Evolutionary conservation across 2,797 vertebrate genomes (phyloP), one percentile per base, ranked within the genome.

Genomic region (Loriculus beryllinus): DNA sequence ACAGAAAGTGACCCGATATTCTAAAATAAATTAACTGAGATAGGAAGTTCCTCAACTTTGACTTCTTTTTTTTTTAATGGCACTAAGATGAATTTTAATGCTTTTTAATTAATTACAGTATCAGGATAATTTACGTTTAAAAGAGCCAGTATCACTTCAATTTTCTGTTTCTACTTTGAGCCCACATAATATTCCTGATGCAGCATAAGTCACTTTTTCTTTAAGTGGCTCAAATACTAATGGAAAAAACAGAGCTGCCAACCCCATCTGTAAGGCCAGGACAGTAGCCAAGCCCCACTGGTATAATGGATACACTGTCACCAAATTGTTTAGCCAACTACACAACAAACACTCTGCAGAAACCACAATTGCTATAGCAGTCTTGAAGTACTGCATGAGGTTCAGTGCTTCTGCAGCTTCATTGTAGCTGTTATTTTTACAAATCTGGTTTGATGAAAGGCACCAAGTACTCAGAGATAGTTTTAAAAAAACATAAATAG

Each of bases 301-400:
- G 90, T 96, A 94, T 87, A 97, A 96, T 77, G 95, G 87, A 94
- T 49, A 62, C 16, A 11, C 67, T 94, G 92, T 95, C 88, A 91
- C 42, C 86, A 76, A 89, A 75, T 37, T 16, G 10, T 69, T 57
- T 49, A 57, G 92, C 91, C 81, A 96, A 19, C 48, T 62, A 39
- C 35, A 18, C 45, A 91, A 69, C 42, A 94, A 85, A 93, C 29
- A 63, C 43, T 35, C 81, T 74, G 74, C 76, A 92, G 56, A 87
- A 94, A 71, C 25, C 45, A 94, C 67, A 92, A 48, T 3, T 77
- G 82, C 37, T 92, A 21, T 20, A 65, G 39, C 40, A 80, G 33
- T 76, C 59, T 47, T 75, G 59, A 70, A 68, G 64, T 64, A 40
- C 57, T 75, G 33, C 21, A 17, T 1, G 71, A 77, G 57, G 14